phyloP scores from a whole-genome alignment of 2,797 vertebrate species.

The Furcifer pardalis region DNA sequence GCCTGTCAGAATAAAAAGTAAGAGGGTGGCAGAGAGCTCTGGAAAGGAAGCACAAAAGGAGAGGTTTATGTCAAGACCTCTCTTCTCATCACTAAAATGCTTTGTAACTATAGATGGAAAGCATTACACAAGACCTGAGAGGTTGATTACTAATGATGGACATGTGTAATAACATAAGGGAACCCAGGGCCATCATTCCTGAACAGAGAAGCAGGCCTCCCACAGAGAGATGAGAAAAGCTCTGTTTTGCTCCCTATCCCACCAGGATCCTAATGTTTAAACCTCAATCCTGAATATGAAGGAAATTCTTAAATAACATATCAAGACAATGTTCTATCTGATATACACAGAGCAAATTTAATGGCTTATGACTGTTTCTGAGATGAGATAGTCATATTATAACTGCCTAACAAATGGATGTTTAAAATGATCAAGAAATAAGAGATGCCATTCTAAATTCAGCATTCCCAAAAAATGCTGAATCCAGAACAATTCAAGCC shows the following conservation, averaged over 20 bases:
- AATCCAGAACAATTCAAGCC: too few species aligned
- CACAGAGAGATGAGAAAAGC: not conserved
- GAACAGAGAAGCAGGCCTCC: not conserved
- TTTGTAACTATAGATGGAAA: not conserved
- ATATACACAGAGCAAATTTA: too few species aligned
- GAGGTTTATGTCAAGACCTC: conserved; percentile 15
- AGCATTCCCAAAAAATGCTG: too few species aligned
- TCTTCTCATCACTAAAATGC: not conserved
- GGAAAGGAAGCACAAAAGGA: conserved; percentile 10
- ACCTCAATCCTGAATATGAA: not conserved
- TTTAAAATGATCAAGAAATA: too few species aligned
- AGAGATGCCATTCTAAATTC: too few species aligned
- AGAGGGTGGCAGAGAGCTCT: not conserved
- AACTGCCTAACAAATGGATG: too few species aligned
- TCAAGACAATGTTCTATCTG: too few species aligned
- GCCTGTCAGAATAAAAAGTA: conserved; percentile 16
- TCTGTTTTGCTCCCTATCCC: not conserved
- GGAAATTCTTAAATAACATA: not conserved
- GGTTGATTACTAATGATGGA: not conserved
- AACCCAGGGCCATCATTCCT: not conserved
- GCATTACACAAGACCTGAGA: not conserved
- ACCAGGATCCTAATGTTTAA: not conserved
- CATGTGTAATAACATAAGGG: not conserved
- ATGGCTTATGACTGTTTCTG: too few species aligned
- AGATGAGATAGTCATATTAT: too few species aligned